These are phyloP conservation scores for Heterocephalus glaber DNA, from an alignment of 2,113 vertebrate genomes.

Conservation along the genomic window DNA sequence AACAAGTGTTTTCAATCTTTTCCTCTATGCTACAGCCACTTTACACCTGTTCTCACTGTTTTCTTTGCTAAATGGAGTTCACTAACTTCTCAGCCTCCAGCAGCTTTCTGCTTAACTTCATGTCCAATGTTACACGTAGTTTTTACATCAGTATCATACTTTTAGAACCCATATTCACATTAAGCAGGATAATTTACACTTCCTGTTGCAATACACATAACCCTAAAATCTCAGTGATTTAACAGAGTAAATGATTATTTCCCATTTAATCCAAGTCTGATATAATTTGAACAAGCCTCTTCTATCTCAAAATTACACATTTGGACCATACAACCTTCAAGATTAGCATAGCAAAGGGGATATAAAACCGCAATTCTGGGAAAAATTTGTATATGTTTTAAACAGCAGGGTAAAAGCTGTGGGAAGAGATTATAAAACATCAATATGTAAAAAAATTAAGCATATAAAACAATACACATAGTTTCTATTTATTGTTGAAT, in stretches of 20 bases:
- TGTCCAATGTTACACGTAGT: background rate
- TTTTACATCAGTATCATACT: background rate
- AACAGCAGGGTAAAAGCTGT: background rate
- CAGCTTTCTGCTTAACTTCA: background rate
- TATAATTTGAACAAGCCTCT: background rate
- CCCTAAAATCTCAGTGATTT: background rate
- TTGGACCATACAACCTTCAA: background rate
- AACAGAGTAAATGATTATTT: background rate
- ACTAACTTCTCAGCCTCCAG: background rate
- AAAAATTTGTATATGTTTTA: background rate
- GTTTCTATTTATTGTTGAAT: background rate
- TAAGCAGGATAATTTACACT: background rate
- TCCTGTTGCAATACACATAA: background rate
- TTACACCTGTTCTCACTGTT: background rate
- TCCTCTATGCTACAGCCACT: background rate
- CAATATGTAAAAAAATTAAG: background rate
- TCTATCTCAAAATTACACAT: background rate
- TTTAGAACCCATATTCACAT: background rate
- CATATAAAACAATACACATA: background rate
- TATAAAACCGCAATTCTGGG: background rate
- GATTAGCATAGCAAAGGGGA: background rate
- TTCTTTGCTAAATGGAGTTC: background rate
- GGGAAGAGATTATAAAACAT: background rate
- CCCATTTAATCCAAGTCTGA: background rate
- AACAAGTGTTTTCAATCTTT: background rate